Evolutionary conservation across 1,140 invertebrate genomes (phyloP).

Genomic region (Oreohelix idahoensis): DNA sequence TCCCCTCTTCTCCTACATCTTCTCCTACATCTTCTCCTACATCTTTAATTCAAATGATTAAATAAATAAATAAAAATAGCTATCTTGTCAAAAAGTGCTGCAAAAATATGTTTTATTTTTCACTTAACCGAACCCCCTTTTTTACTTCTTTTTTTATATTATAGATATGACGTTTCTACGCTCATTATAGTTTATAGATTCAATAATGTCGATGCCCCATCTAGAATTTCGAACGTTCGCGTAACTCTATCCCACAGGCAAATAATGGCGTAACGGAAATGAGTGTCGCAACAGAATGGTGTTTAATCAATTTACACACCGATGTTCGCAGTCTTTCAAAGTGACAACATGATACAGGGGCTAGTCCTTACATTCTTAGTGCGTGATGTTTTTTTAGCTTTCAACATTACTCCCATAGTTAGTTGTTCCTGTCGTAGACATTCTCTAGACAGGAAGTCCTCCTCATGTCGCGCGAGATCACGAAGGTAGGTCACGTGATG

Average conservation of each 20-base stretch:
- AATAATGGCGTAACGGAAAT: conserved; percentile 15
- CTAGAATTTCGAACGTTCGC: not conserved
- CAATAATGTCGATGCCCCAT: not conserved
- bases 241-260: not conserved
- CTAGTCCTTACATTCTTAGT: not conserved
- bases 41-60: no score
- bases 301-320: conserved; percentile 15
- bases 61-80: no score
- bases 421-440: conserved; percentile 7
- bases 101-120: no score
- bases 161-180: no score
- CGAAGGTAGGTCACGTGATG: conserved; percentile 37
- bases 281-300: not conserved
- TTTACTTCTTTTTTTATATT: no score
- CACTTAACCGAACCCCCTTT: no score
- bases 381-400: not conserved
- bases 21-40: no score
- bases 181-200: not conserved
- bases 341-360: conserved; percentile 10
- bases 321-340: not conserved
- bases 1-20: no score
- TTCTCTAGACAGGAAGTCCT: conserved; percentile 27
- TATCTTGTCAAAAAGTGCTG: no score
- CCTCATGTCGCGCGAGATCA: conserved; percentile 30
- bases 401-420: not conserved